phyloP scores from a whole-genome alignment of 2,888 invertebrate genomes.

The Quadroppia sp. region DNA sequence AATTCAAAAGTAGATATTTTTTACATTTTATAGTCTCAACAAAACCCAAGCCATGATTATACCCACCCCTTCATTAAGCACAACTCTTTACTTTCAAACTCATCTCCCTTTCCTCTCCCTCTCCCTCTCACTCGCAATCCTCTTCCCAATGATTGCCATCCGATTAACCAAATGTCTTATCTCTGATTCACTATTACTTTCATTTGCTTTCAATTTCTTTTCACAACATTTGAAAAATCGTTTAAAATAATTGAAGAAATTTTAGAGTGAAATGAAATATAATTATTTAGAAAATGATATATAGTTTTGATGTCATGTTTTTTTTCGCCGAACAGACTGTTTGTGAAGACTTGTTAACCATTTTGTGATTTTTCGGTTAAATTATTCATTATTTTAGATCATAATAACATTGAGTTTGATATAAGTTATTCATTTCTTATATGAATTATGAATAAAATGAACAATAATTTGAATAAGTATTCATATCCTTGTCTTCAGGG shows the following conservation, averaged over 20 bases:
- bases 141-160: neutral
- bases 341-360: neutral
- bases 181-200: neutral
- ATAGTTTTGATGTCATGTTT: neutral
- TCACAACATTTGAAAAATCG: neutral
- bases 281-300: conserved; percentile 13
- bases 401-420: too few species aligned
- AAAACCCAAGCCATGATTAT: conserved; percentile 11
- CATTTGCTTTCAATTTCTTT: too few species aligned
- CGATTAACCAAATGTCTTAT: neutral
- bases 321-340: neutral
- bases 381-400: conserved; percentile 3
- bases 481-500: too few species aligned
- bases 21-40: neutral
- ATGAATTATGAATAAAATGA: too few species aligned
- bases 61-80: conserved; percentile 30
- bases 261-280: neutral
- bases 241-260: neutral
- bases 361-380: conserved; percentile 1
- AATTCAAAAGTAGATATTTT: neutral
- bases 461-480: too few species aligned
- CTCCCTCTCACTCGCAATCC: neutral
- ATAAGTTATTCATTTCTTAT: too few species aligned
- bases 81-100: conserved; percentile 28
- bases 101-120: neutral